Base-by-base conservation (phyloP, 2,113 vertebrate species). In the Hirundichthys speculiger region DNA sequence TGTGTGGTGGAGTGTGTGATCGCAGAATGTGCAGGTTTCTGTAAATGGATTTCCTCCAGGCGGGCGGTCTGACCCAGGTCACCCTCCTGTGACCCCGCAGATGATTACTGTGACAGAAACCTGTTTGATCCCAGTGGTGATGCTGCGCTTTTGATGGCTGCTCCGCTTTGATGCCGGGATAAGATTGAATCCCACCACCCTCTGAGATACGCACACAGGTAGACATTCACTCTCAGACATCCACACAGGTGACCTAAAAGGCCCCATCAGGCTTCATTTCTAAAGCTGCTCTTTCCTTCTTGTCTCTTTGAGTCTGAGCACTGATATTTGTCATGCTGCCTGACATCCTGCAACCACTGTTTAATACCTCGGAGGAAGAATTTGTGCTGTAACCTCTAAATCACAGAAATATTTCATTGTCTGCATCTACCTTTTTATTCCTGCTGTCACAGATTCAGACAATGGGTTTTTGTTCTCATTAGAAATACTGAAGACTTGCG, bases 81-180 rank as follows among this genome's bases (percentile, higher is more conserved):
- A 39, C 73, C 64, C 58, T 63, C 74, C 52, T 43, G 55, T 73
- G 80, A 84, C 80, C 73, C 64, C 47, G 50, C 5, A 61, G 79
- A 85, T 84, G 81, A 88, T 82, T 78, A 74, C 76, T 47, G 47
- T 30, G 80, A 72, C 77, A 62, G 73, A 80, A 78, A 49, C 13
- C 3, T 13, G 74, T 86, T 85, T 88, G 79, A 88, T 86, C 71
- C 76, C 69, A 9, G 71, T 14, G 22, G 52, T 46, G 74, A 72
- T 84, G 76, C 71, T 65, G 58, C 50, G 78, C 73, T 80, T 86
- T 80, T 86, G 84, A 91, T 77, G 83, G 61, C 20, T 25, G 2
- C 30, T 25, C 45, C 68, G 38, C 83, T 87, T 86, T 87, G 86
- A 88, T 84, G 74, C 64, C 25, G 8, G 27, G 2, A 53, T 20